Base-by-base conservation (phyloP, 2,888 invertebrate species). In the Clivina fossor region DNA sequence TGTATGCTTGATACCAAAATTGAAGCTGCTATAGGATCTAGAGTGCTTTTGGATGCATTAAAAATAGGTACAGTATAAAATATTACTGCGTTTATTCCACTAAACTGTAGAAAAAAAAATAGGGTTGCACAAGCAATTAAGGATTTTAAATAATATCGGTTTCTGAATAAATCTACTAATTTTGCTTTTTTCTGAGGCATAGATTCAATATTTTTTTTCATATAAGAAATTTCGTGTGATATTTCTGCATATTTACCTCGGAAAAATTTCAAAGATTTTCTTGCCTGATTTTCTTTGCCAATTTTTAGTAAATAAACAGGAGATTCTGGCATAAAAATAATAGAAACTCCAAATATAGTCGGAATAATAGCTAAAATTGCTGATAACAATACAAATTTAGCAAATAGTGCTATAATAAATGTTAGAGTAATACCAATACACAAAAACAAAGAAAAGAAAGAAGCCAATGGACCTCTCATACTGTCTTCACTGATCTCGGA, bases 51-150 rank as follows among this genome's bases (percentile, higher is more conserved):
- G 5, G 90, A 86, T 1, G 85, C 85, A 55, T 78, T 64, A 71
- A 92, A 90, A 65, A 92, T 91, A 37, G 80, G 78, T 51, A 81
- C 82, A 0, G 89, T 85, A 69, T 90, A 91, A 74, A 91, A 90
- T 62, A 91, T 87, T 58, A 91, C 86, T 1, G 89, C 90, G 73
- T 91, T 90, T 61, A 91, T 81, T 49, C 91, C 92, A 57, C 88
- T 87, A 65, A 89, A 80, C 70, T 92, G 91, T 67, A 92, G 91
- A 74, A 90, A 90, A 65, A 89, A 81, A 86, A 94, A 90, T 58
- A 91, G 81, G 11, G 88, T 83, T 20, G 90, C 76, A 2, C 85
- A 84, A 44, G 89, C 85, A 44, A 86, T 70, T 51, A 93, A 76
- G 0, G 92, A 91, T 68, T 80, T 84, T 28, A 84, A 78, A 5